These are phyloP conservation scores for Halocynthia aurantium DNA, from an alignment of 23 tunicate genomes.

Conservation along the genomic window DNA sequence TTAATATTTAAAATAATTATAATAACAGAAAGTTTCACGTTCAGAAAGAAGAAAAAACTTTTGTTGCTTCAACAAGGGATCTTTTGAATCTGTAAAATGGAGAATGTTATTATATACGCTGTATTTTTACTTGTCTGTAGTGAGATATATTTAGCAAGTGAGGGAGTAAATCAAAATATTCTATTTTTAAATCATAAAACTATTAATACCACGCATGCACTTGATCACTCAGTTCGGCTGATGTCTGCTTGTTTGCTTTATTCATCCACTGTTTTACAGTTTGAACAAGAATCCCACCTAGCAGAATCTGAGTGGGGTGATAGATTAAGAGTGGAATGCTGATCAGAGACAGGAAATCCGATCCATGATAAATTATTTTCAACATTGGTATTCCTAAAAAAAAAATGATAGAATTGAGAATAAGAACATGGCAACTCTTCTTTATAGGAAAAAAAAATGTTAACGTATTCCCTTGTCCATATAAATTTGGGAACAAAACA, in stretches of 20 bases:
- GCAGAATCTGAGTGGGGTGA: conserved; percentile 92
- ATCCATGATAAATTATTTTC: conserved; percentile 80
- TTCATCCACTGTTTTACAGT: conserved; percentile 79
- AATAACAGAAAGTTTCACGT: no score
- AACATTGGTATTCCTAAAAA: conserved; percentile 95
- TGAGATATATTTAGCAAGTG: no score
- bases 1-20: no score
- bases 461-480: no score
- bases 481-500: background rate
- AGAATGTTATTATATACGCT: no score
- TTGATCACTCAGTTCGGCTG: conserved; percentile 8
- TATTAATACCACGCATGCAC: background rate
- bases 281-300: conserved; percentile 83
- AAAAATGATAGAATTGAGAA: background rate
- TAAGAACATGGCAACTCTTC: background rate
- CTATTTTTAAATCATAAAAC: no score
- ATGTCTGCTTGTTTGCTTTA: conserved; percentile 6
- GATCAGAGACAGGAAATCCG: conserved; percentile 62
- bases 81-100: no score
- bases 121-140: no score
- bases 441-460: no score
- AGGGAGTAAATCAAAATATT: no score
- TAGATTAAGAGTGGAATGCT: conserved; percentile 87
- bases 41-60: no score
- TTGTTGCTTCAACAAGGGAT: no score